These are phyloP conservation scores for Corvus moneduloides DNA, from an alignment of 2,113 vertebrate genomes.

Conservation along the genomic window DNA sequence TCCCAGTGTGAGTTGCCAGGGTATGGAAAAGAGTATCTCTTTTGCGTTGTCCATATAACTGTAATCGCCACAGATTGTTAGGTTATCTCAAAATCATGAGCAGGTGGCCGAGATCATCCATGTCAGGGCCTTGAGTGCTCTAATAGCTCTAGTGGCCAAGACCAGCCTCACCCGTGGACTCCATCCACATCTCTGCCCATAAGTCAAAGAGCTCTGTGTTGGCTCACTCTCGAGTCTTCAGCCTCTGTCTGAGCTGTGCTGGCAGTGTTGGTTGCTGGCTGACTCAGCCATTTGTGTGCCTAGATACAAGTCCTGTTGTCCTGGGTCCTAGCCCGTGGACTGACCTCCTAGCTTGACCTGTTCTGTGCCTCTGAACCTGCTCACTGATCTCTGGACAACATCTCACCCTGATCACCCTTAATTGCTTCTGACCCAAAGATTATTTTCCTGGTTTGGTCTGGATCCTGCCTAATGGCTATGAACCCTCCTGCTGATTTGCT, in stretches of 20 bases:
- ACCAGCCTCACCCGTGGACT: not conserved
- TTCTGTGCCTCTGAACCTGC: not conserved
- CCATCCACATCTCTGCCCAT: not conserved
- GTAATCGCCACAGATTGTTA: not conserved
- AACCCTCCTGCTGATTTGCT: not conserved
- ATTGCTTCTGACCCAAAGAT: not conserved
- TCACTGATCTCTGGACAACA: not conserved
- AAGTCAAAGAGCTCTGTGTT: not conserved
- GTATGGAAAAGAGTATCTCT: not conserved
- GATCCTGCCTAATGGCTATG: not conserved
- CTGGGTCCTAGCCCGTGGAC: not conserved
- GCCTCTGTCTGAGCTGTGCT: not conserved
- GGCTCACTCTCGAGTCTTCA: not conserved
- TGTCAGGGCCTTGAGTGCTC: not conserved
- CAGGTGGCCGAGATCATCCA: not conserved
- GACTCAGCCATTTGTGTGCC: not conserved
- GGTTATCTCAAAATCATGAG: not conserved
- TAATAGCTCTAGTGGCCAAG: too few species aligned
- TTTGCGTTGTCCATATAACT: not conserved
- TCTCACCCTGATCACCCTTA: not conserved
- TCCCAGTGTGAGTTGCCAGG: not conserved
- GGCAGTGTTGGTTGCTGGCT: not conserved
- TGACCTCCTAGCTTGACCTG: not conserved
- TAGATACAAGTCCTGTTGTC: not conserved
- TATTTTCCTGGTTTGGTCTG: not conserved